These are phyloP conservation scores for Cisticola juncidis DNA, from an alignment of 2,113 vertebrate genomes.

Conservation along the genomic window DNA sequence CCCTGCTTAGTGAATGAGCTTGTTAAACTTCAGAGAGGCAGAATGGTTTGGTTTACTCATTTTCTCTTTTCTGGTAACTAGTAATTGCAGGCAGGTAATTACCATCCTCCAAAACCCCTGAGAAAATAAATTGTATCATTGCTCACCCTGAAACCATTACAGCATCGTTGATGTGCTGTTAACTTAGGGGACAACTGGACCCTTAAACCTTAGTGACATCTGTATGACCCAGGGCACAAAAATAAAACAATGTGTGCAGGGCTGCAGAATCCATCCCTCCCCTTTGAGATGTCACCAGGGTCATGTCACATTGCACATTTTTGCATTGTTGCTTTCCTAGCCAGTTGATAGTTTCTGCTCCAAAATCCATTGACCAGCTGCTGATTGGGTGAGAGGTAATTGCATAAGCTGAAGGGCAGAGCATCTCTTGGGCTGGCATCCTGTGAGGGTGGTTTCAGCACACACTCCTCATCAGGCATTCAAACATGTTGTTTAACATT, in stretches of 20 bases:
- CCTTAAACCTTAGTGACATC: not conserved
- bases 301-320: not conserved
- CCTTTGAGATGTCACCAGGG: accelerated
- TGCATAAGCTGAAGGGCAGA: not conserved
- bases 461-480: accelerated
- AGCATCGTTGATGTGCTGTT: accelerated
- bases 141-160: not conserved
- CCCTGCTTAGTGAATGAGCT: not conserved
- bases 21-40: not conserved
- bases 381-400: not conserved
- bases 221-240: not conserved
- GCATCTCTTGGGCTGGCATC: not conserved
- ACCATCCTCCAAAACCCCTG: not conserved
- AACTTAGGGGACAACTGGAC: not conserved
- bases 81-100: not conserved
- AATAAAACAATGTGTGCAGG: not conserved
- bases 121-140: not conserved
- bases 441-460: accelerated
- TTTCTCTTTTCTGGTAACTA: not conserved
- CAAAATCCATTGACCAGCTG: not conserved
- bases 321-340: not conserved
- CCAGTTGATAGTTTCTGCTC: not conserved
- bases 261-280: accelerated
- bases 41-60: not conserved
- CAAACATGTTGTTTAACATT: accelerated